Percentiles rank a stretch among this genome's conserved stretches.
Evolutionary conservation across 2,113 vertebrate species (phyloP).

Genomic region (Paradoxurus hermaphroditus): DNA sequence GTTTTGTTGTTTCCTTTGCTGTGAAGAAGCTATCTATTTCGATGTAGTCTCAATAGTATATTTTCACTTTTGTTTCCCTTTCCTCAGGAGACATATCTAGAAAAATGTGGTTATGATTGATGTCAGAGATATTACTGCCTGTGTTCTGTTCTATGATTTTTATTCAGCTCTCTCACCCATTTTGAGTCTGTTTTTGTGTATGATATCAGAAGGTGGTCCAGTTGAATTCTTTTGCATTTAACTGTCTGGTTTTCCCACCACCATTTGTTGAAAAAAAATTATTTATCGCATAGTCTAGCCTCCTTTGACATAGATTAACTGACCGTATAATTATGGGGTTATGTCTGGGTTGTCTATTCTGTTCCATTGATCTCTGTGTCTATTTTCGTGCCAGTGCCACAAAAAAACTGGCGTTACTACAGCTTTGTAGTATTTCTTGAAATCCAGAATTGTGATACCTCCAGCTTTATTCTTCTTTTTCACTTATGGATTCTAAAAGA

Average conservation of each 20-base stretch:
- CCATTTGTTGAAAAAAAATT: background rate
- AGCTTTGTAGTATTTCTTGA: background rate
- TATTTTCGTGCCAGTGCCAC: background rate
- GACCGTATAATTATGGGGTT: background rate
- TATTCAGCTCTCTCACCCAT: background rate
- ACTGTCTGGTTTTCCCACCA: background rate
- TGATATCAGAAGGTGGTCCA: background rate
- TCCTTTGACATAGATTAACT: background rate
- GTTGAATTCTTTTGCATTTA: background rate
- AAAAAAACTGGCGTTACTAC: too few species aligned
- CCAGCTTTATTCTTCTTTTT: background rate
- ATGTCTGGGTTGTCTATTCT: background rate
- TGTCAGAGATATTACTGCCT: background rate
- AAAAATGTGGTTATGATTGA: background rate
- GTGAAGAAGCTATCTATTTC: background rate
- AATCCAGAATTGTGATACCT: background rate
- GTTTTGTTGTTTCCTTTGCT: background rate
- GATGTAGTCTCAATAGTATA: background rate
- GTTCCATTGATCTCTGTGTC: background rate
- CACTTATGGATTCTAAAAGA: background rate
- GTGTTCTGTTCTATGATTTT: background rate
- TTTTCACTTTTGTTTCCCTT: background rate
- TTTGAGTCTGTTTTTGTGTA: background rate
- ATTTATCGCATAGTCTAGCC: background rate
- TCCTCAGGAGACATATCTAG: background rate